Evolutionary conservation across 2,113 vertebrate genomes (phyloP).

Genomic region (Girardinichthys multiradiatus): DNA sequence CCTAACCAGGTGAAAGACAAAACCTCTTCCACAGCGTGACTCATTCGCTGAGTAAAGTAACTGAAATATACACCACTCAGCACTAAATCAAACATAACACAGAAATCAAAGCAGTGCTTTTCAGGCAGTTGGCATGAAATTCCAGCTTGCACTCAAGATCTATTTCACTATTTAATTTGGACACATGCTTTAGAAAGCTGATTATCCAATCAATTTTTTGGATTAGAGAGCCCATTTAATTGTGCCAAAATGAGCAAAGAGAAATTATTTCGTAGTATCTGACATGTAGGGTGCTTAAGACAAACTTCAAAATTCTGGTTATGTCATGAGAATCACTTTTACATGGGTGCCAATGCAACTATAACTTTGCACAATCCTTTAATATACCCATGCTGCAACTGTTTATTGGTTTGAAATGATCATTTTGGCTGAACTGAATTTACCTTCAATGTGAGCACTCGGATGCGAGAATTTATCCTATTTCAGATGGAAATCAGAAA

Average conservation of each 20-base stretch:
- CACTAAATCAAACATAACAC: constrained; percentile 48
- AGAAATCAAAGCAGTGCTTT: constrained; percentile 33
- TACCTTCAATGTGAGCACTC: neutral
- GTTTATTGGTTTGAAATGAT: neutral
- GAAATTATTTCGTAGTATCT: constrained; percentile 30
- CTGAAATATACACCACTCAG: constrained; percentile 61
- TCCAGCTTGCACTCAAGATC: constrained; percentile 4
- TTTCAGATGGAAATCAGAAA: neutral
- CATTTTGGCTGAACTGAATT: neutral
- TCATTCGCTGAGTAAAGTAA: constrained; percentile 45
- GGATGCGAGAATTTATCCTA: neutral
- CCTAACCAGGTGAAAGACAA: constrained; percentile 55
- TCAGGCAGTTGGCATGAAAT: constrained; percentile 24
- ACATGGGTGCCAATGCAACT: neutral
- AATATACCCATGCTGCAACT: constrained; percentile 6
- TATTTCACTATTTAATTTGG: constrained; percentile 29
- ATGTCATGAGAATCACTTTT: constrained; percentile 9
- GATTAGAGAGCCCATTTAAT: neutral
- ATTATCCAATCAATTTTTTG: constrained; percentile 29
- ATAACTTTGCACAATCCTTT: constrained; percentile 20
- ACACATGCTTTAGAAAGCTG: neutral
- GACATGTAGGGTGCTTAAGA: constrained; percentile 9
- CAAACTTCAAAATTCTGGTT: constrained; percentile 23
- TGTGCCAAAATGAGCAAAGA: constrained; percentile 33
- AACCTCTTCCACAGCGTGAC: constrained; percentile 50